Evolutionary conservation across 2,888 invertebrate genomes (phyloP).

Genomic region (Alcis repandata): DNA sequence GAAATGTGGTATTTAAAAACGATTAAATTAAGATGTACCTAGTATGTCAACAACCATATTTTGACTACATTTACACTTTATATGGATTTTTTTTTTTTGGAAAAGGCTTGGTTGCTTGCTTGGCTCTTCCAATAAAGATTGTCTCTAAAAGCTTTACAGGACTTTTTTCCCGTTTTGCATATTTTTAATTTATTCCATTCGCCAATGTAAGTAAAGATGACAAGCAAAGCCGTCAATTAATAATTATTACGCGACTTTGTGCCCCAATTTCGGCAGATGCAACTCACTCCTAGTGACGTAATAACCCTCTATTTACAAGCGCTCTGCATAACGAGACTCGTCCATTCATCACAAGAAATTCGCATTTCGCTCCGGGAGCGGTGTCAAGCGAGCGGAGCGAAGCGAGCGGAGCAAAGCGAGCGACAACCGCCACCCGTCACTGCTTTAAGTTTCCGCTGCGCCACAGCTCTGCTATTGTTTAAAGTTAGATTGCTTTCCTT

Average conservation of each 20-base stretch:
- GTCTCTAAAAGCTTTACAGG: no score
- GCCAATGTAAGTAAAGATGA: neutral
- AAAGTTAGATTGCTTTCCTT: conserved; percentile 72
- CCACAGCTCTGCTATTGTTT: conserved; percentile 62
- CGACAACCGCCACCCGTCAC: conserved; percentile 39
- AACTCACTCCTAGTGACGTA: conserved; percentile 33
- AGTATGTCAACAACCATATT: no score
- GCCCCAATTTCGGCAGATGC: conserved; percentile 29
- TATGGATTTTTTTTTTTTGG: no score
- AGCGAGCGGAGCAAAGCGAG: conserved; percentile 19
- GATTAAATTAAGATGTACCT: no score
- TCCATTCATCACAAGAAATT: conserved; percentile 35
- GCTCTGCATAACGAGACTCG: conserved; percentile 32
- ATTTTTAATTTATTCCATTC: no score
- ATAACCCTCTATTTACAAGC: conserved; percentile 40
- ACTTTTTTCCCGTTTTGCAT: no score
- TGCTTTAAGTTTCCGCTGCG: conserved; percentile 37
- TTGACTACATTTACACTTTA: no score
- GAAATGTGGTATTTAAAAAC: no score
- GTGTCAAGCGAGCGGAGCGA: conserved; percentile 13
- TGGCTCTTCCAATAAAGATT: no score
- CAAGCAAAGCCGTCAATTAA: neutral
- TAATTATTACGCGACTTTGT: conserved; percentile 19
- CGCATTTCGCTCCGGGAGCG: conserved; percentile 18
- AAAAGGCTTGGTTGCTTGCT: no score